Conservation (phyloP, 1,140 invertebrate genomes). For the Zaprionus tsacasi region DNA sequence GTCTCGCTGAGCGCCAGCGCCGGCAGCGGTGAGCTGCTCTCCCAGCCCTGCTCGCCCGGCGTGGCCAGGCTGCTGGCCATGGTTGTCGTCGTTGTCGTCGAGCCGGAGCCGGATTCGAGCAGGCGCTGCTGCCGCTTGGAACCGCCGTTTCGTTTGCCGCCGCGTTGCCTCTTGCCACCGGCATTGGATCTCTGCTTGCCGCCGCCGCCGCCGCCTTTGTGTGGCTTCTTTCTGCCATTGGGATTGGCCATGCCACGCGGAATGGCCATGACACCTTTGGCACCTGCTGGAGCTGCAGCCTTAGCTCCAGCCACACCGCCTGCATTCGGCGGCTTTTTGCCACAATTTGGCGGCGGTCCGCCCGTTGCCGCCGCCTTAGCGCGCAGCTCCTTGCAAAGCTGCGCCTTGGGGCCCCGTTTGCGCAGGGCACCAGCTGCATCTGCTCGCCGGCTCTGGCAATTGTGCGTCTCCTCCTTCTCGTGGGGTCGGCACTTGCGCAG, state of each 20-base stretch:
- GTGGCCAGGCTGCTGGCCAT: constrained; percentile 65
- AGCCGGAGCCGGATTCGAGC: neutral
- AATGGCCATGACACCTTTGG: constrained; percentile 31
- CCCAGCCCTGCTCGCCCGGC: constrained; percentile 46
- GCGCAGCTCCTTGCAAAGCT: constrained; percentile 57
- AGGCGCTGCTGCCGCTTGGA: constrained; percentile 45
- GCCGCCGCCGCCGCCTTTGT: constrained; percentile 24
- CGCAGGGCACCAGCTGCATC: constrained; percentile 34
- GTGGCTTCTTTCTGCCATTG: constrained; percentile 41
- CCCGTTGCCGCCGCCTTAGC: constrained; percentile 48
- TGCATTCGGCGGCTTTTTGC: constrained; percentile 44
- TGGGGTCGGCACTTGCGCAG: constrained; percentile 60
- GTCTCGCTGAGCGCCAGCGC: constrained; percentile 65
- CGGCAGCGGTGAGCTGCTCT: constrained; percentile 70
- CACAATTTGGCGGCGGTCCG: constrained; percentile 56
- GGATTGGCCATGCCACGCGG: constrained; percentile 18
- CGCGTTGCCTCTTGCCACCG: constrained; percentile 41
- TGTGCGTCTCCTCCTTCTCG: constrained; percentile 71
- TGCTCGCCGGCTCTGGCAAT: constrained; percentile 57
- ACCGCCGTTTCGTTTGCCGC: constrained; percentile 29
- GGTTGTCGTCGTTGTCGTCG: constrained; percentile 21
- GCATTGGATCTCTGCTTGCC: constrained; percentile 51
- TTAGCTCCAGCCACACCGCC: constrained; percentile 14
- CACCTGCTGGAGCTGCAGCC: neutral
- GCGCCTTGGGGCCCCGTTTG: constrained; percentile 62